Evolutionary conservation across 1,140 invertebrate species (phyloP), one percentile per base, ranked within the genome.

Genomic region (Atta colombica): DNA sequence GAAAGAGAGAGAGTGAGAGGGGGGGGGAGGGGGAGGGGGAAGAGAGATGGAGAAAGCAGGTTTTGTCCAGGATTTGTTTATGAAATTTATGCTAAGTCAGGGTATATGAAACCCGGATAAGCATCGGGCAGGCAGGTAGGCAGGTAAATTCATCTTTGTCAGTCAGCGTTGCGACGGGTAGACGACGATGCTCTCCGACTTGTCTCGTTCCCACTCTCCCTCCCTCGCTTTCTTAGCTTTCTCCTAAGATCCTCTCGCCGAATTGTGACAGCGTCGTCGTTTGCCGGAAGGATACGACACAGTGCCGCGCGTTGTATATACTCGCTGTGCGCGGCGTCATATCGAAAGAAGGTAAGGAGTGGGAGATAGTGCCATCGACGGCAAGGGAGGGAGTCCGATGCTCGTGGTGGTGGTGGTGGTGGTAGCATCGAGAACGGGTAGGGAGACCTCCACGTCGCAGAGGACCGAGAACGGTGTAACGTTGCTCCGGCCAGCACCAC

Each of bases 401-500:
- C 82, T 75, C 77, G 85, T 39, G 63, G 87, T 63, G 31, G 31
- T 35, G 31, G 31, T 35, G 31, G 31, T 31, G 80, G 75, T 55
- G 81, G 78, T 55, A 77, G 72, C 35, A 74, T 60, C 25, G 71
- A 72, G 60, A 31, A 51, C 69, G 78, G 31, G 91, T 91, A 90
- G 93, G 92, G 87, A 81, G 75, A 82, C 61, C 88, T 90, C 88
- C 86, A 91, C 91, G 92, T 90, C 85, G 92, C 86, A 86, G 91
- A 91, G 91, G 80, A 87, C 35, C 77, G 88, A 87, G 89, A 92
- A 91, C 92, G 91, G 93, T 92, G 92, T 92, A 69, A 89, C 92
- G 93, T 55, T 92, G 91, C 92, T 93, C 91, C 91, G 91, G 85
- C 90, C 81, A 85, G 75, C 86, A 87, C 90, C 85, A 88, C 90